These are phyloP conservation scores for Euura saliciscinereae DNA, from an alignment of 1,140 invertebrate species.

Conservation along the genomic window DNA sequence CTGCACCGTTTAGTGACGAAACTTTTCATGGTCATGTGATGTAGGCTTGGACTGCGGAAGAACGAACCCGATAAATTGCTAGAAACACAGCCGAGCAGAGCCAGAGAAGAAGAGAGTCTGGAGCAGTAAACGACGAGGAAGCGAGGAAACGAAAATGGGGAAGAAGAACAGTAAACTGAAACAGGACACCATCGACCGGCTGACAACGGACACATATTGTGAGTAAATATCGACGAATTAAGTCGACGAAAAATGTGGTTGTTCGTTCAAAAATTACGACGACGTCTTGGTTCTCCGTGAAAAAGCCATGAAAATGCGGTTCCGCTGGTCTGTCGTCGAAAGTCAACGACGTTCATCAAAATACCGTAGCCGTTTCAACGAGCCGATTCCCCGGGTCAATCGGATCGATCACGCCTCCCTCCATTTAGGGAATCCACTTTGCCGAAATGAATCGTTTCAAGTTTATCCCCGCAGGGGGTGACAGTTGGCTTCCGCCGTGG, in stretches of 20 bases:
- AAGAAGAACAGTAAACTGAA: constrained; percentile 94
- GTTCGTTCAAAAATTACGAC: too few species aligned
- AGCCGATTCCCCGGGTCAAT: constrained; percentile 18
- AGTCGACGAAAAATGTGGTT: too few species aligned
- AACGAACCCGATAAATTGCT: background rate
- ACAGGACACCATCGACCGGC: constrained; percentile 88
- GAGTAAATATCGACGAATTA: constrained; percentile 60
- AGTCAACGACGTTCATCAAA: too few species aligned
- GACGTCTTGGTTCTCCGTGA: too few species aligned
- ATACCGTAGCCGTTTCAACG: constrained; percentile 16
- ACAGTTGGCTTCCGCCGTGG: too few species aligned
- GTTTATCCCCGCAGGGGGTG: background rate
- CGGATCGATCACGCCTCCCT: constrained; percentile 3
- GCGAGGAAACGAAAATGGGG: constrained; percentile 65
- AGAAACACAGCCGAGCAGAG: background rate
- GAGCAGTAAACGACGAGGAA: background rate
- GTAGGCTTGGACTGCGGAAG: background rate
- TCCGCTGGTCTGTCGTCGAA: too few species aligned
- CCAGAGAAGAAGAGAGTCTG: background rate
- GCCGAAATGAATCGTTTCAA: background rate
- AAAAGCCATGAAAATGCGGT: too few species aligned
- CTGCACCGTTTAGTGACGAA: too few species aligned
- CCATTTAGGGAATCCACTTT: background rate
- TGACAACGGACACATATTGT: constrained; percentile 90
- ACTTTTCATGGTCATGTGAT: background rate